Conservation (phyloP, 2,113 vertebrate species). For the Ailuropoda melanoleuca region DNA sequence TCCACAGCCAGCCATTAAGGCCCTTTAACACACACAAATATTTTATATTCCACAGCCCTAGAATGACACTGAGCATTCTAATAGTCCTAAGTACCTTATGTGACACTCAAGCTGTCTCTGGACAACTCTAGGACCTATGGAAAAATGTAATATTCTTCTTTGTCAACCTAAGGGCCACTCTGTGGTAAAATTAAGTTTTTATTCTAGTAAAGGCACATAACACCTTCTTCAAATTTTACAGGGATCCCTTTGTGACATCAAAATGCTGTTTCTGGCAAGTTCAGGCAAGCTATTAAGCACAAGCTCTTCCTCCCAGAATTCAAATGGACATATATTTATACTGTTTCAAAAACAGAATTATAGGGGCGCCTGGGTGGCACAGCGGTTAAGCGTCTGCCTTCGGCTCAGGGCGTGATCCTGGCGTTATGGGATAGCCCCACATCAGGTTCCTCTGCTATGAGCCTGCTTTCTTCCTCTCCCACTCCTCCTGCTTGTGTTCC, state of each 20-base stretch:
- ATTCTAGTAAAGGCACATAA: conserved; percentile 1
- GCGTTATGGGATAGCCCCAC: too few species aligned
- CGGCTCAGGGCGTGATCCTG: too few species aligned
- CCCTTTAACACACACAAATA: background rate
- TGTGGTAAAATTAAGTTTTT: background rate
- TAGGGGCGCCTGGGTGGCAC: too few species aligned
- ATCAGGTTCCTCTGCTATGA: too few species aligned
- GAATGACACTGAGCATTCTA: background rate
- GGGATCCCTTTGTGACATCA: background rate
- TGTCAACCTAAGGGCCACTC: background rate
- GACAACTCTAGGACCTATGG: background rate
- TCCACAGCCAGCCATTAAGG: background rate
- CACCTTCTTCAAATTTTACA: conserved; percentile 12
- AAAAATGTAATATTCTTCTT: background rate
- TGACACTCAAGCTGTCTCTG: background rate
- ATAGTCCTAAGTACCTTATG: background rate
- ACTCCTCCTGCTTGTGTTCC: too few species aligned
- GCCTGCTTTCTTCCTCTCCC: too few species aligned
- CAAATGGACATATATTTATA: background rate
- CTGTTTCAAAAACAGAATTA: background rate
- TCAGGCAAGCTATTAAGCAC: background rate
- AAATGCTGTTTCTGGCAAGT: background rate
- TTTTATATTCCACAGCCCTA: background rate
- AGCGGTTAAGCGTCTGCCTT: too few species aligned
- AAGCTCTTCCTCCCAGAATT: conserved; percentile 15